phyloP scores from a whole-genome alignment of 2,113 vertebrate genomes.

The Nestor notabilis region DNA sequence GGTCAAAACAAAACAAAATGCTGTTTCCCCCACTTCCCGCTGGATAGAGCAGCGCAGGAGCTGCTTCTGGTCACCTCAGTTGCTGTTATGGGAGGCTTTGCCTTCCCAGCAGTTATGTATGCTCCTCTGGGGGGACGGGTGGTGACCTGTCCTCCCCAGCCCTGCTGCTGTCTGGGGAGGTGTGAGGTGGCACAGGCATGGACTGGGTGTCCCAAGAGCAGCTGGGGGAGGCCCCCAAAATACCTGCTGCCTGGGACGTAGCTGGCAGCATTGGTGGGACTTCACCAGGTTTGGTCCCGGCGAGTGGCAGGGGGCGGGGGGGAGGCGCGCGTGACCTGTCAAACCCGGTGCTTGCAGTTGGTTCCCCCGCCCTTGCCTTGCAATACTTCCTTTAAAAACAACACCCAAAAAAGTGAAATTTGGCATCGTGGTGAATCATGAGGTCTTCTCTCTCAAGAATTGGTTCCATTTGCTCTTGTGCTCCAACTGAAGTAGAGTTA shows the following conservation, averaged over 20 bases:
- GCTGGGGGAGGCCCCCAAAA: background rate
- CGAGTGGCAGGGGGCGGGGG: background rate
- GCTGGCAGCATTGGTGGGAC: accelerated
- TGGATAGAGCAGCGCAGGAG: background rate
- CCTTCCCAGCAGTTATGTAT: accelerated
- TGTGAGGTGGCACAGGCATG: background rate
- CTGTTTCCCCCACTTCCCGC: background rate
- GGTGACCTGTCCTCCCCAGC: background rate
- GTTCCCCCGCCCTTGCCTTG: background rate
- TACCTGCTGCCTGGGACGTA: background rate
- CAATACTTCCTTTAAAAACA: background rate
- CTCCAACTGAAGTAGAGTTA: background rate
- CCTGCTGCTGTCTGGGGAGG: background rate
- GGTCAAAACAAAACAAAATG: background rate
- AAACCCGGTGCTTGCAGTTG: background rate
- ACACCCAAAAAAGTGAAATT: background rate
- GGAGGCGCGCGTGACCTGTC: background rate
- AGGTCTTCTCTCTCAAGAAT: background rate
- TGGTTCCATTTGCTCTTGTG: background rate
- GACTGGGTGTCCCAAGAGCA: background rate
- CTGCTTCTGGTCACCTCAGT: background rate
- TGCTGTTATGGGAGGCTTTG: background rate
- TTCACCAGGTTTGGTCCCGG: background rate
- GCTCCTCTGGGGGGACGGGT: background rate
- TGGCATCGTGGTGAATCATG: background rate